These are phyloP conservation scores for Syndactyla subalaris DNA, from an alignment of 2,797 vertebrate genomes.

Conservation along the genomic window DNA sequence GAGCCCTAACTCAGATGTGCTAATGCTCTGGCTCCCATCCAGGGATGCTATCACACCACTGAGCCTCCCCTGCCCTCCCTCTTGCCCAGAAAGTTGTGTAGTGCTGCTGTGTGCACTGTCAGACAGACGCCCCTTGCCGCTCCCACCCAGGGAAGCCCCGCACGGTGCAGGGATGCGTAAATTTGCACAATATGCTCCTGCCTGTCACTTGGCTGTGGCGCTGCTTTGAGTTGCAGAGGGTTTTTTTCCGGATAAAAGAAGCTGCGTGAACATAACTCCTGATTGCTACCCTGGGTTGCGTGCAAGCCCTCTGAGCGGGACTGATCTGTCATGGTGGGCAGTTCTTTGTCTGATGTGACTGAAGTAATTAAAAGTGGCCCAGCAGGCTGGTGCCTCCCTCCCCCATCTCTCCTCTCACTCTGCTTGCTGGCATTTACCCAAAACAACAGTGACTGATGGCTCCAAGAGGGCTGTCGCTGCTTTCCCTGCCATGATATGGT, in stretches of 20 bases:
- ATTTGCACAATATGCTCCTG: slow-evolving; percentile 8
- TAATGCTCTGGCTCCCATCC: slow-evolving; percentile 36
- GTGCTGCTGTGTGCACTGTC: not conserved
- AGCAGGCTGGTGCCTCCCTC: not conserved
- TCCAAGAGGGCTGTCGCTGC: not conserved
- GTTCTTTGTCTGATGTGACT: slow-evolving; percentile 6
- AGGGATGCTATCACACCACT: not conserved
- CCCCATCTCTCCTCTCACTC: not conserved
- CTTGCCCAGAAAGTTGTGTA: not conserved
- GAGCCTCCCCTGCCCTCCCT: not conserved
- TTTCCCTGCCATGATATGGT: not conserved
- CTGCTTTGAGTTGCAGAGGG: not conserved
- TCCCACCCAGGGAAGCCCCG: not conserved
- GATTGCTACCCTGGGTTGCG: not conserved
- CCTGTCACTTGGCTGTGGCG: not conserved
- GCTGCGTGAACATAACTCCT: not conserved
- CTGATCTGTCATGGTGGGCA: slow-evolving; percentile 21
- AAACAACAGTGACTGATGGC: not conserved
- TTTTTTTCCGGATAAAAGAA: slow-evolving; percentile 18
- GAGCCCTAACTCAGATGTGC: not conserved
- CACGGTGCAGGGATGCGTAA: rapidly evolving
- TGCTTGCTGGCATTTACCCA: slow-evolving; percentile 10
- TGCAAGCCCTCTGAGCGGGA: not conserved
- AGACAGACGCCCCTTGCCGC: not conserved
- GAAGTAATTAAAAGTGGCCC: slow-evolving; percentile 23